Conservation (phyloP, 2,113 vertebrate species). For the Equus quagga region DNA sequence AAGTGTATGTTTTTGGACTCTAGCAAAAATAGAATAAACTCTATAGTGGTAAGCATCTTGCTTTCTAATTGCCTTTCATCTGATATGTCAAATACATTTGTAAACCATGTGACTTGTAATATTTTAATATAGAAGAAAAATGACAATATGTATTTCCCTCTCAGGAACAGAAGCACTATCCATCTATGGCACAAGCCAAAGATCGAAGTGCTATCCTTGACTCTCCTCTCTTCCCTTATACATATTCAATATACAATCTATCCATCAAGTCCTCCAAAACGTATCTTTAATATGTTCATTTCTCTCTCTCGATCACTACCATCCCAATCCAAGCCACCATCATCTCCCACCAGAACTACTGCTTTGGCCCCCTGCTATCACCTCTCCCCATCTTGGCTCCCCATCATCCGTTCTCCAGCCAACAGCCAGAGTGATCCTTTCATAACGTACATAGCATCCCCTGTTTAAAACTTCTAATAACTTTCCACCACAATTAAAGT, state of each 20-base stretch:
- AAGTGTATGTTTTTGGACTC: not conserved
- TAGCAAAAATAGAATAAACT: not conserved
- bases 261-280: not conserved
- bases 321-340: not conserved
- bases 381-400: not conserved
- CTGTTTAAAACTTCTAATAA: not conserved
- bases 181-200: not conserved
- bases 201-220: not conserved
- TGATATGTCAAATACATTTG: not conserved
- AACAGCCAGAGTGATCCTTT: not conserved
- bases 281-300: not conserved
- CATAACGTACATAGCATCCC: not conserved
- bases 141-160: not conserved
- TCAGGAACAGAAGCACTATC: not conserved
- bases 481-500: not conserved
- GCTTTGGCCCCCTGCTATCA: not conserved
- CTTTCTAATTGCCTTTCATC: not conserved
- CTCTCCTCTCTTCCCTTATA: not conserved
- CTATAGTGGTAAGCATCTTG: not conserved
- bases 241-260: not conserved
- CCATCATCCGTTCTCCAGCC: not conserved
- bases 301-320: not conserved
- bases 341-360: not conserved
- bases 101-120: not conserved
- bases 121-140: not conserved